These are phyloP conservation scores for Hystrix brachyura DNA, from an alignment of 2,113 vertebrate genomes.

Conservation along the genomic window DNA sequence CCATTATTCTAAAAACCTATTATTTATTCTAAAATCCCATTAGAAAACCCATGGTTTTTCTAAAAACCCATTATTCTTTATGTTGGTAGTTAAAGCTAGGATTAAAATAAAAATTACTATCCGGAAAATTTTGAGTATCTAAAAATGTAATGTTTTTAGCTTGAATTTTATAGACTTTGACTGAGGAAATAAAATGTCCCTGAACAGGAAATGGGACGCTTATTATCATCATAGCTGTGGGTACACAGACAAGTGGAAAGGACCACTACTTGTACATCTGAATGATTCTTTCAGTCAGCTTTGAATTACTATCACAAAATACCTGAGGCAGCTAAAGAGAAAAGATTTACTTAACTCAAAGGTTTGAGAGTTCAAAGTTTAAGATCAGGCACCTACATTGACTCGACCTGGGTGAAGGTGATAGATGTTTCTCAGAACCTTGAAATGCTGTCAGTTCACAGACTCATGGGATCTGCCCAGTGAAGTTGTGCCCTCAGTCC, in stretches of 20 bases:
- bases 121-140: not conserved
- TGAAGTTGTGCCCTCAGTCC: not conserved
- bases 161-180: not conserved
- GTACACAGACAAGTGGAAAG: not conserved
- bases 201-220: not conserved
- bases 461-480: not conserved
- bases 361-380: not conserved
- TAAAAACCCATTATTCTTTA: not conserved
- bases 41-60: not conserved
- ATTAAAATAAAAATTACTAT: constrained; percentile 41
- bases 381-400: not conserved
- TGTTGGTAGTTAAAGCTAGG: not conserved
- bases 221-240: not conserved
- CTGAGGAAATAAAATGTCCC: not conserved
- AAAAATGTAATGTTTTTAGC: not conserved
- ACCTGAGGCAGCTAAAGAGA: too few relatives aligned
- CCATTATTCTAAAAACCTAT: not conserved
- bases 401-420: fast-evolving
- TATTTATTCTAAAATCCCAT: not conserved
- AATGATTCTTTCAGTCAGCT: not conserved
- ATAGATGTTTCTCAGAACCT: not conserved
- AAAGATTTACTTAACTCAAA: not conserved
- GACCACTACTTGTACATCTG: not conserved
- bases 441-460: not conserved
- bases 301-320: not conserved